These are phyloP conservation scores for Theristicus caerulescens DNA, from an alignment of 2,113 vertebrate species.

Conservation along the genomic window DNA sequence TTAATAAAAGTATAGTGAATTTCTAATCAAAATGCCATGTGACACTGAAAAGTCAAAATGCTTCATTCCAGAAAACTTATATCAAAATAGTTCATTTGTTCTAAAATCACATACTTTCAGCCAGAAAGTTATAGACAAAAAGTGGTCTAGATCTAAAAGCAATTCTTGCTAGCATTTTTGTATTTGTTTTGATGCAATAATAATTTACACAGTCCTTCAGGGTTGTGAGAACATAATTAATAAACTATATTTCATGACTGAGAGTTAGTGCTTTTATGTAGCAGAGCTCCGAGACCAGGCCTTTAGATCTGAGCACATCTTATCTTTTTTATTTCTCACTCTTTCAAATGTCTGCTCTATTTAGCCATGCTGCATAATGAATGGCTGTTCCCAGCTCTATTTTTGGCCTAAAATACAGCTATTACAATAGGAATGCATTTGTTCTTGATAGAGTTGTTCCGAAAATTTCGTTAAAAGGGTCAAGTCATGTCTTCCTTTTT, in stretches of 20 bases:
- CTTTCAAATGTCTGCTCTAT: background rate
- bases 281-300: background rate
- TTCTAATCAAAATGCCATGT: background rate
- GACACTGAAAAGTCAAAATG: background rate
- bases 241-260: background rate
- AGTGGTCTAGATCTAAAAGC: background rate
- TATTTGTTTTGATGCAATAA: background rate
- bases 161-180: background rate
- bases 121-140: background rate
- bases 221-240: background rate
- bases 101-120: background rate
- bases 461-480: background rate
- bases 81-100: background rate
- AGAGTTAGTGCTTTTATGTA: background rate
- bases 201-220: background rate
- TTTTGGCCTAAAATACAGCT: background rate
- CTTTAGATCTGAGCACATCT: background rate
- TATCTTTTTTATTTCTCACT: background rate
- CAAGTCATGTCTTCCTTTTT: background rate
- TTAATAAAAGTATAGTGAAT: background rate
- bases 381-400: background rate
- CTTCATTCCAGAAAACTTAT: background rate
- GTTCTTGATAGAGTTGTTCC: background rate
- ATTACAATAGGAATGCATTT: background rate
- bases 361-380: background rate